Percentiles rank a stretch among this genome's conserved stretches.
phyloP scores from a whole-genome alignment of 2,797 vertebrate genomes.

The Sciurus vulgaris region DNA sequence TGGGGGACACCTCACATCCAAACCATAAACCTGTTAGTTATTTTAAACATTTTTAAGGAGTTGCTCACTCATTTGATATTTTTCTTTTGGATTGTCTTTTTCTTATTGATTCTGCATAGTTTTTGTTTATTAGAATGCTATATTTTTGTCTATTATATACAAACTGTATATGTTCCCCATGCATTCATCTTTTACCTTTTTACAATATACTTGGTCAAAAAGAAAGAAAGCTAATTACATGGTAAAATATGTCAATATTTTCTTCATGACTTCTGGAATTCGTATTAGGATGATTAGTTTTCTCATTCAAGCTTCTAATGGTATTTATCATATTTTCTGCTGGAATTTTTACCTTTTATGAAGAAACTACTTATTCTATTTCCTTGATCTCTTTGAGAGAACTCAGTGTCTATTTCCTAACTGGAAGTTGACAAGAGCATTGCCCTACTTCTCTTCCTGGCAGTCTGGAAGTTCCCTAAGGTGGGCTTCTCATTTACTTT shows the following conservation, averaged over 20 bases:
- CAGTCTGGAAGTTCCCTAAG: not conserved
- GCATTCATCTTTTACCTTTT: not conserved
- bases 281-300: not conserved
- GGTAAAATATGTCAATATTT: not conserved
- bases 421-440: not conserved
- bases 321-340: not conserved
- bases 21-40: not conserved
- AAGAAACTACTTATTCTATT: not conserved
- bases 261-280: slow-evolving; percentile 6
- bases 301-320: not conserved
- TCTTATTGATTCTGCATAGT: not conserved
- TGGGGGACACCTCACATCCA: too few relatives aligned
- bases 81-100: not conserved
- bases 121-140: not conserved
- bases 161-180: not conserved
- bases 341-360: not conserved
- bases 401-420: not conserved
- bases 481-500: slow-evolving; percentile 24
- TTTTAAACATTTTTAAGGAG: not conserved
- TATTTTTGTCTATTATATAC: not conserved
- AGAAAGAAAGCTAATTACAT: not conserved
- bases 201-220: not conserved
- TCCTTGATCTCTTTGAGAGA: not conserved
- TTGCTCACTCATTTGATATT: not conserved
- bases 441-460: slow-evolving; percentile 42